Evolutionary conservation across 2,797 vertebrate species (phyloP), one percentile per base, ranked within the genome.

Genomic region (Enteromius viviparus): DNA sequence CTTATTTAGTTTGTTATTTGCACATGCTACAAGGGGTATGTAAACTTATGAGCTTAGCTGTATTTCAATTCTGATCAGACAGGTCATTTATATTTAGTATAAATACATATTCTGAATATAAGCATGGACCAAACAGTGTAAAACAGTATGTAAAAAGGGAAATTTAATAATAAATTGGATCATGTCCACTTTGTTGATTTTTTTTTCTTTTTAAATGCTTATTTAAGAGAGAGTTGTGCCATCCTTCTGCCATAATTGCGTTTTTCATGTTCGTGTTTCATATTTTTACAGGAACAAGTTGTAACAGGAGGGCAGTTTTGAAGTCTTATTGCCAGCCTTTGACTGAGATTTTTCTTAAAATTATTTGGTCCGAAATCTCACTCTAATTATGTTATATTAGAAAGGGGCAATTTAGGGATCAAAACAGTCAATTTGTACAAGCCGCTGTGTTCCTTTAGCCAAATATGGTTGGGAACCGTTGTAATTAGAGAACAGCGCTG

Each of bases 151-250:
- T 14, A 11, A 47, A 78, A 85, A 75, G 51, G 32, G 47, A 76
- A 76, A 84, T 74, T 81, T 62, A 51, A 32, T 40, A 65, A 78
- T 81, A 75, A 76, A 87, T 85, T n/a, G 45, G 19, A 65, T 87
- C 8, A 21, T 74, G 74, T 66, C 17, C 9, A 23, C 47, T 68
- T 64, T 82, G 62, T 80, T 40, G 21, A 26, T 1, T 26, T 26
- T 26, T 26, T 26, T 26, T n/a, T n/a, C 5, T 60, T 6, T 17
- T 34, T 2, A 42, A 3, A n/a, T 34, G 23, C 3, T 68, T 32
- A 45, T 79, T 45, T 11, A 45, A 29, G 6, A 34, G 42, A 49
- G 19, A 15, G 6, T 47, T 32, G 12, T 62, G 11, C 23, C 23
- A 12, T 62, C 5, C 23, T 62, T 62, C 11, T 14, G 14, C 23